A percentile compares a stretch with the other conserved stretches of the same genome.
phyloP scores from a whole-genome alignment of 2,797 vertebrate genomes.

The Cuniculus paca region DNA sequence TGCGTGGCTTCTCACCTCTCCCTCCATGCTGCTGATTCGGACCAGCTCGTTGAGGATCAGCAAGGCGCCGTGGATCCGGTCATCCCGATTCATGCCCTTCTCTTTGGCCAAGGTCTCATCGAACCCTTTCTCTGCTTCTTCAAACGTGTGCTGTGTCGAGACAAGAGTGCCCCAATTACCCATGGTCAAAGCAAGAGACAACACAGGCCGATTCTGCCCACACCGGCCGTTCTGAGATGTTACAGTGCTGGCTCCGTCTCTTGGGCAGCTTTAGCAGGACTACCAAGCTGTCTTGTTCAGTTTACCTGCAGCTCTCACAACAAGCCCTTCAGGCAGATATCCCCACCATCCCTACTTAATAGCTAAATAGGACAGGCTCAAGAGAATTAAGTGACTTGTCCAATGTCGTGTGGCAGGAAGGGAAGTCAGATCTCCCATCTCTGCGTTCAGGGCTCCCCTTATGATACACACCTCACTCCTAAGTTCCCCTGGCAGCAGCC shows the following conservation, averaged over 20 bases:
- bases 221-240: accelerated
- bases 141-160: constrained; percentile 94
- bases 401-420: not conserved
- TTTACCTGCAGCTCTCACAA: not conserved
- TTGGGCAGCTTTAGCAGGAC: not conserved
- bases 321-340: not conserved
- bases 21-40: constrained; percentile 99
- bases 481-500: not conserved
- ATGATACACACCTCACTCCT: not conserved
- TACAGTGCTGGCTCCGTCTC: not conserved
- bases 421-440: not conserved
- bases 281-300: not conserved
- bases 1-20: constrained; percentile 92
- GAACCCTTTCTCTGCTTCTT: constrained; percentile 98
- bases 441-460: not conserved
- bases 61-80: constrained; percentile 96
- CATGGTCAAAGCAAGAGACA: not conserved
- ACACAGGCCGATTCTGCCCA: accelerated
- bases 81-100: constrained; percentile 99
- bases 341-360: not conserved
- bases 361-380: not conserved
- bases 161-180: not conserved
- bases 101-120: constrained; percentile 98
- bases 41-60: constrained; percentile 98
- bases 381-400: constrained; percentile 8